phyloP scores from a whole-genome alignment of 2,113 vertebrate species.

The Odobenus rosmarus region DNA sequence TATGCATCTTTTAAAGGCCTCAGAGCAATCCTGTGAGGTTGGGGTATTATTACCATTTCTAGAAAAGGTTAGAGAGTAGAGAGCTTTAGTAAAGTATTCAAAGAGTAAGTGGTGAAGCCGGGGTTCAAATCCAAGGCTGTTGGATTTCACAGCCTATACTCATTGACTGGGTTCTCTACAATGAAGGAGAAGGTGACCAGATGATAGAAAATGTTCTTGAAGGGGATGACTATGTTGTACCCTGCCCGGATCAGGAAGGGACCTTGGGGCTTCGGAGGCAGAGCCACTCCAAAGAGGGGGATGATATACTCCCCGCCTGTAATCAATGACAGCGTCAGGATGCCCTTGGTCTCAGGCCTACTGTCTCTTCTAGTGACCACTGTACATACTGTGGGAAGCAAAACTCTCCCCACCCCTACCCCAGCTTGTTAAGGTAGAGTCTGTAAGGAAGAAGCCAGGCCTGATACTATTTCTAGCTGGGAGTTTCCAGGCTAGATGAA shows the following conservation, averaged over 20 bases:
- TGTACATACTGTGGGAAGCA: neutral
- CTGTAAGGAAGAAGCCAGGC: neutral
- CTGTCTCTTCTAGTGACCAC: neutral
- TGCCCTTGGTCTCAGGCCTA: slow-evolving; percentile 79
- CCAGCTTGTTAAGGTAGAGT: neutral
- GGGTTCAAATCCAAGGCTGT: neutral
- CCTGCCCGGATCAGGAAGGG: slow-evolving; percentile 86
- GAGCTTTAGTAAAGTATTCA: neutral
- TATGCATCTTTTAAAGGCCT: neutral
- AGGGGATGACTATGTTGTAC: slow-evolving; percentile 86
- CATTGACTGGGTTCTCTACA: slow-evolving; percentile 85
- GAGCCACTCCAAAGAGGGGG: slow-evolving; percentile 87
- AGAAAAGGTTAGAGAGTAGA: neutral
- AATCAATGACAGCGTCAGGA: slow-evolving; percentile 85
- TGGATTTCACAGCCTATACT: neutral
- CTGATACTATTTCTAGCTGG: neutral
- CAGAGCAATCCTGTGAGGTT: neutral
- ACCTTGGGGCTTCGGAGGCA: slow-evolving; percentile 90
- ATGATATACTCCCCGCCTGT: slow-evolving; percentile 87
- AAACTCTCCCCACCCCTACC: neutral
- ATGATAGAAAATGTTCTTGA: slow-evolving; percentile 92
- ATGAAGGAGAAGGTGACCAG: slow-evolving; percentile 84
- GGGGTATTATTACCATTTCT: neutral
- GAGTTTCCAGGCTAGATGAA: neutral
- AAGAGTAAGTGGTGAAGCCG: neutral